Evolutionary conservation across 1,140 invertebrate genomes (phyloP), one percentile per base, ranked within the genome.

Genomic region (Lordiphosa stackelbergi): DNA sequence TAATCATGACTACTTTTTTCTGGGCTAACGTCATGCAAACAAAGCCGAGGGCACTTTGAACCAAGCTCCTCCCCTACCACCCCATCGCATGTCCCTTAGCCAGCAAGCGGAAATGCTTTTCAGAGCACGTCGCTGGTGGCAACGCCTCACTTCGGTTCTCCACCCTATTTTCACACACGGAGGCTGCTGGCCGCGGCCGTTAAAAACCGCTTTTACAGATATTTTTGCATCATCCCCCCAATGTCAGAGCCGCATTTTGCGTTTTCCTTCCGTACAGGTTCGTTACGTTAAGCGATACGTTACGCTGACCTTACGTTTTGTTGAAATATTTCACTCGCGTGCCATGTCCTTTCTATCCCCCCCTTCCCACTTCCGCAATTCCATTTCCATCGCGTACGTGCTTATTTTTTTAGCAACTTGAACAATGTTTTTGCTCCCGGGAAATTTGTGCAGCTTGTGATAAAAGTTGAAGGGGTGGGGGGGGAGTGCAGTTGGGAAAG

Each of bases 201-300:
- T 81, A 81, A 81, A 81, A 81, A 75, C 75, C 77, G 77, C 64
- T 81, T 81, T 81, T 81, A 83, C 71, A 81, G 69, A 68, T 68
- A 72, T 72, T 73, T 78, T 66, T 58, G 51, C 55, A 49, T 54
- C 48, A 60, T 53, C 22, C 42, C 45, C 41, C 60, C 66, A 55
- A 37, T 53, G 47, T 66, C 61, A 59, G 38, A 62, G 74, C 55
- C 74, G 51, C 75, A 66, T 83, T 83, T 73, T 81, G 72, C 77
- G 64, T 77, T 73, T 66, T 81, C 77, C 72, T 77, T 81, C 77
- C 77, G 77, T 75, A 71, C 52, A 63, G 61, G 63, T 60, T 62
- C 55, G 70, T 69, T 69, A 73, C 65, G 72, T 70, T 53, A 24
- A 54, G 47, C 61, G 56, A 46, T 43, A 59, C 54, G 72, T 74